Conservation (phyloP, 2,113 vertebrate species). For the Amblyornis subalaris region DNA sequence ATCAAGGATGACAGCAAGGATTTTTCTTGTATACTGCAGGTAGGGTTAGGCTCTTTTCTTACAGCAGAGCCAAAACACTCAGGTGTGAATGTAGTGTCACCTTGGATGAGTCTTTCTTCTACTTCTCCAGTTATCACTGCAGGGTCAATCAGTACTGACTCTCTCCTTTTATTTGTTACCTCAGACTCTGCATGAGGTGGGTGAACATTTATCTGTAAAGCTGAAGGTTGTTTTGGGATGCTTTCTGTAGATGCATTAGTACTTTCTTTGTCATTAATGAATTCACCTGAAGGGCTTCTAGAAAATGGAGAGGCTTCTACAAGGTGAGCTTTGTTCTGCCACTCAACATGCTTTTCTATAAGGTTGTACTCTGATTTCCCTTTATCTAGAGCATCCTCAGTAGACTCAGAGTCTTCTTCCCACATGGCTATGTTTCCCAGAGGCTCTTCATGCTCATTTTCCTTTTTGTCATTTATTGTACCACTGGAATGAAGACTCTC, state of each 20-base stretch:
- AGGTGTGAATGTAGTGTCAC: background rate
- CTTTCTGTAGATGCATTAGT: background rate
- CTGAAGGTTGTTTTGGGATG: background rate
- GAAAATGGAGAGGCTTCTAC: slow-evolving; percentile 53
- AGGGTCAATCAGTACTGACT: slow-evolving; percentile 43
- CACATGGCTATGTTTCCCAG: background rate
- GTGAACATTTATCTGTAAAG: background rate
- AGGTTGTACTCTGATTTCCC: slow-evolving; percentile 33
- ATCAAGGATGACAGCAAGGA: slow-evolving; percentile 16
- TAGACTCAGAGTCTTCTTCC: slow-evolving; percentile 49
- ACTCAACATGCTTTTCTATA: background rate
- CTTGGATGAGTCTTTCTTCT: slow-evolving; percentile 63
- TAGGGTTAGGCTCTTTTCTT: slow-evolving; percentile 18
- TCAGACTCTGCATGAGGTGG: background rate
- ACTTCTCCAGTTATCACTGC: slow-evolving; percentile 33
- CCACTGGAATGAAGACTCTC: background rate
- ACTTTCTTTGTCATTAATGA: background rate
- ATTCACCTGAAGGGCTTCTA: slow-evolving; percentile 48
- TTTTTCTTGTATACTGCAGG: background rate
- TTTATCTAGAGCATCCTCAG: slow-evolving; percentile 65
- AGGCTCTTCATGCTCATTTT: background rate
- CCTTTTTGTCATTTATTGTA: background rate
- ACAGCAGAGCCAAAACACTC: background rate
- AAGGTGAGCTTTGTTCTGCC: background rate
- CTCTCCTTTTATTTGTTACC: slow-evolving; percentile 25